phyloP scores from a whole-genome alignment of 1,140 invertebrate species.

The Drosophila bipectinata region DNA sequence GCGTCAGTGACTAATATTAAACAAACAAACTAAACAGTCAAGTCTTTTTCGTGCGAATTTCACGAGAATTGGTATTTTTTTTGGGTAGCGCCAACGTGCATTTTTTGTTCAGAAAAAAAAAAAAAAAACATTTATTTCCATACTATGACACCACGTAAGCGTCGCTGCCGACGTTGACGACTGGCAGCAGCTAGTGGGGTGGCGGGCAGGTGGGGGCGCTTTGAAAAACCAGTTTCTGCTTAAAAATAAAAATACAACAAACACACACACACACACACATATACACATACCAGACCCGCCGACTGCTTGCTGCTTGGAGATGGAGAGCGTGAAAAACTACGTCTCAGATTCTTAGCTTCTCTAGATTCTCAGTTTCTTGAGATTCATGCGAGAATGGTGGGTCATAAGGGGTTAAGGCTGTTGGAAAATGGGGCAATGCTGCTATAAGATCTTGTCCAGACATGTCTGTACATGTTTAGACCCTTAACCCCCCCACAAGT shows the following conservation, averaged over 20 bases:
- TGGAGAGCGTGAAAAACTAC: conserved; percentile 78
- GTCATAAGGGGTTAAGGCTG: conserved; percentile 1
- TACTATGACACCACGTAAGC: conserved; percentile 72
- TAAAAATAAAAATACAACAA: conserved; percentile 71
- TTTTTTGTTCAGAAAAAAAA: not conserved
- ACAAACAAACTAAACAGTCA: conserved; percentile 28
- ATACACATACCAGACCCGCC: conserved; percentile 12
- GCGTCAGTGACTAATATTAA: conserved; percentile 49
- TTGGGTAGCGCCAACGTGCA: conserved; percentile 28
- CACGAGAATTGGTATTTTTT: conserved; percentile 64
- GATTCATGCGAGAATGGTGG: conserved; percentile 18
- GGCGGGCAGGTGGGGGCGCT: conserved; percentile 11
- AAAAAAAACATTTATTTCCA: conserved; percentile 49
- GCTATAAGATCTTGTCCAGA: too few relatives aligned
- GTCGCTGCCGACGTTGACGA: conserved; percentile 19
- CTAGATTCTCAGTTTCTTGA: conserved; percentile 1
- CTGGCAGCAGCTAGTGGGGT: not conserved
- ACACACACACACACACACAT: conserved; percentile 25
- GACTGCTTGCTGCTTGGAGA: conserved; percentile 9
- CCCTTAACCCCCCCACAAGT: too few relatives aligned
- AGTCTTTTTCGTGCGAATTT: conserved; percentile 56
- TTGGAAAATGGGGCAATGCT: not conserved
- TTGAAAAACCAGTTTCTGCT: conserved; percentile 73
- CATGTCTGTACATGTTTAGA: too few relatives aligned
- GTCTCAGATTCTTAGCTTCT: conserved; percentile 24